A percentile compares a stretch with the other conserved stretches of the same genome.
Evolutionary conservation across 2,113 vertebrate genomes (phyloP).

Genomic region (Herpailurus yagouaroundi): DNA sequence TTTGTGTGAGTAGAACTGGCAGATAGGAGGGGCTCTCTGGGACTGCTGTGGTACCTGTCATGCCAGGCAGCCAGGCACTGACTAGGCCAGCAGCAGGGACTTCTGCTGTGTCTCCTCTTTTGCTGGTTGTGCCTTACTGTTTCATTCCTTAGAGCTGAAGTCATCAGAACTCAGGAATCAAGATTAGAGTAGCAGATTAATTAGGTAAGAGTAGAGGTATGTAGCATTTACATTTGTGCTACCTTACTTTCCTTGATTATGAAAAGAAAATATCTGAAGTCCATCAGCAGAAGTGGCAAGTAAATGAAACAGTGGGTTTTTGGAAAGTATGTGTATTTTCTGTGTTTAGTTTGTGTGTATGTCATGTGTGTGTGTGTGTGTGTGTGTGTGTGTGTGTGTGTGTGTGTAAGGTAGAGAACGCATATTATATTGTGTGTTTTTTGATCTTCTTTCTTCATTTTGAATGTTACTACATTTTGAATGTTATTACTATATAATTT

Average conservation of each 20-base stretch:
- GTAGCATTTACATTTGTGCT: background rate
- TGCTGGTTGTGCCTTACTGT: background rate
- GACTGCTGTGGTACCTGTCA: fast-evolving
- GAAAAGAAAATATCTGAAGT: background rate
- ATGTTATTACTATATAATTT: background rate
- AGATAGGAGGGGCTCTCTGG: no score
- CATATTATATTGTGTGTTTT: background rate
- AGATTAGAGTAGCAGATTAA: background rate
- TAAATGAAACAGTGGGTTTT: background rate
- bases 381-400: background rate
- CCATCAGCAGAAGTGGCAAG: background rate
- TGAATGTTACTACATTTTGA: background rate
- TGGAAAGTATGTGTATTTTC: background rate
- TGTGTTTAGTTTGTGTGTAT: background rate
- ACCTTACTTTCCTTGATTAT: background rate
- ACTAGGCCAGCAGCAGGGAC: background rate
- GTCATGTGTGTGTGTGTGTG: background rate
- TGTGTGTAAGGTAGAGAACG: background rate
- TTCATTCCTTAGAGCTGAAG: background rate
- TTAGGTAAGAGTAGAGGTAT: background rate
- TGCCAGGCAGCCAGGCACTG: background rate
- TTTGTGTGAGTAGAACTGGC: background rate
- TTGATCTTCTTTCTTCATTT: background rate
- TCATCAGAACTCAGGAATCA: background rate
- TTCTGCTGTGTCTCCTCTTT: background rate